Evolutionary conservation across 2,113 vertebrate genomes (phyloP), one percentile per base, ranked within the genome.

Genomic region (Apistogramma diplotaenia): DNA sequence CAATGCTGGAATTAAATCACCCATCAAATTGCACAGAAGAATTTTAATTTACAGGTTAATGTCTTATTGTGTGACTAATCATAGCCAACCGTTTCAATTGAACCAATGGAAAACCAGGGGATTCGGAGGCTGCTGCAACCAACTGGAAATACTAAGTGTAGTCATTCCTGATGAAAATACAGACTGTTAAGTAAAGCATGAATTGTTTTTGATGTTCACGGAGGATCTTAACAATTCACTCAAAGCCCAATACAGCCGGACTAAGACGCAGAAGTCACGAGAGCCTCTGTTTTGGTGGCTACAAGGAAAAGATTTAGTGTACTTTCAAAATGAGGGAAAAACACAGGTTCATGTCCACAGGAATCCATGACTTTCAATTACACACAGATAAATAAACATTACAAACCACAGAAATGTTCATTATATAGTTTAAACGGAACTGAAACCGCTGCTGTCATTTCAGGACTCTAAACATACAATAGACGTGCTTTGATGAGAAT

Each of bases 21-120:
- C 97, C 98, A 98, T 99, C 97, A 99, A 99, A 99, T 98, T 99
- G 98, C 97, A 97, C 96, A 95, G 97, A 98, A 96, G 97, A 97
- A 98, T 99, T 99, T 99, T 99, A 99, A 99, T 99, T 99, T 97
- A 99, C 97, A 99, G 98, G 98, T 99, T 99, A 99, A 99, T 99
- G 97, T 97, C 96, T 95, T 96, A 98, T 99, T 99, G 97, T 99
- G 97, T 98, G 97, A 99, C 97, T 99, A 99, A 99, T 99, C 97
- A 99, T 96, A 96, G 97, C 96, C 97, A 97, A 97, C 96, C 96
- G 94, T 96, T 96, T 96, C 94, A 93, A 95, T 95, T 95, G 96
- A 96, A 96, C 96, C 96, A 94, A 96, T 95, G 93, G 96, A 96
- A 97, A 96, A 95, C 62, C 58, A 8, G 25, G 70, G 43, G 96